Evolutionary conservation across 2,797 vertebrate species (phyloP).

Genomic region (Moxostoma hubbsi): DNA sequence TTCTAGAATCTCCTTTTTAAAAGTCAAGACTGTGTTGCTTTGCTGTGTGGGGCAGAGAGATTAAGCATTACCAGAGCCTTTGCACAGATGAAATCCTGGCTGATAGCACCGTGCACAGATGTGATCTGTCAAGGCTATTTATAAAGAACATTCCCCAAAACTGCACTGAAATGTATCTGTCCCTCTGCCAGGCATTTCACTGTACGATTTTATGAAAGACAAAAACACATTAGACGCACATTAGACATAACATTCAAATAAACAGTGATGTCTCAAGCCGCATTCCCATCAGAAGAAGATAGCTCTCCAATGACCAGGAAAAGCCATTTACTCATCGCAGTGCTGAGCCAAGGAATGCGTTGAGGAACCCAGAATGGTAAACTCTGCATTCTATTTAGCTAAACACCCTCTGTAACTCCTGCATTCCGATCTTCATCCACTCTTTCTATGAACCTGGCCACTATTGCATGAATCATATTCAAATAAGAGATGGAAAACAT

Average conservation of each 20-base stretch:
- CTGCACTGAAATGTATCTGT: constrained; percentile 74
- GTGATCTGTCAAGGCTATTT: constrained; percentile 80
- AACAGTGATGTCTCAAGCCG: constrained; percentile 67
- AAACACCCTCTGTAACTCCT: constrained; percentile 76
- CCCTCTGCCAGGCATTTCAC: constrained; percentile 66
- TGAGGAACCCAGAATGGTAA: constrained; percentile 76
- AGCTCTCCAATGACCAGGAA: constrained; percentile 52
- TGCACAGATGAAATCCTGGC: constrained; percentile 49
- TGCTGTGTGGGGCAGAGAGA: constrained; percentile 17
- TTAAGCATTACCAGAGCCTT: constrained; percentile 34
- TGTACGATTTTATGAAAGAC: constrained; percentile 74
- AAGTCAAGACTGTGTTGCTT: constrained; percentile 18
- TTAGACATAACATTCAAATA: constrained; percentile 76
- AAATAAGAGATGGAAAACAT: constrained; percentile 53
- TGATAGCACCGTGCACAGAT: constrained; percentile 69
- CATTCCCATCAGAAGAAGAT: constrained; percentile 54
- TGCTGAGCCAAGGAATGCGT: constrained; percentile 56
- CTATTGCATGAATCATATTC: constrained; percentile 81
- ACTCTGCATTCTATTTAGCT: constrained; percentile 83
- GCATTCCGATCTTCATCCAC: constrained; percentile 65
- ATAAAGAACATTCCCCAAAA: constrained; percentile 77
- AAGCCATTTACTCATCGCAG: constrained; percentile 54
- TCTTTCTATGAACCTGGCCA: constrained; percentile 69
- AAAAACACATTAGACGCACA: constrained; percentile 65
- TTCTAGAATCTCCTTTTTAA: neutral